Evolutionary conservation across 1,140 invertebrate species (phyloP).

Genomic region (Colletes gigas): DNA sequence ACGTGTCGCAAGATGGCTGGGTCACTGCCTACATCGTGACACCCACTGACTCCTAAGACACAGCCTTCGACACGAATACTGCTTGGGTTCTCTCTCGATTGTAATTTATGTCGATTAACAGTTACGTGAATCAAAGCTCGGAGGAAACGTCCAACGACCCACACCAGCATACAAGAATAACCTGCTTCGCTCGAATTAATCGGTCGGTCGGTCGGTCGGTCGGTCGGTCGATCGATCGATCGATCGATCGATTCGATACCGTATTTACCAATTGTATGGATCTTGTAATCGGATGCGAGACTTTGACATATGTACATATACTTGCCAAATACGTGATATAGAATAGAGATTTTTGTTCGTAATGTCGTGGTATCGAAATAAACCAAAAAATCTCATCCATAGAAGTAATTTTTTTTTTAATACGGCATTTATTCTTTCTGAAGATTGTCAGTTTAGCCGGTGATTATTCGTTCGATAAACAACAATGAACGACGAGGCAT

Average conservation of each 20-base stretch:
- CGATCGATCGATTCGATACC: neutral
- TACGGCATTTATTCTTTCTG: no score
- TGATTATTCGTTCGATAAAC: no score
- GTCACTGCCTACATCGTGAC: slow-evolving; percentile 72
- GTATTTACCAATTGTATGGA: neutral
- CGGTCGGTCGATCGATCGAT: no score
- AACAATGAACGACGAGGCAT: no score
- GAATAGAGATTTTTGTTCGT: no score
- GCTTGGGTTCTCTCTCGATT: slow-evolving; percentile 21
- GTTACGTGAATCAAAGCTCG: slow-evolving; percentile 38
- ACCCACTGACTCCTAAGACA: slow-evolving; percentile 58
- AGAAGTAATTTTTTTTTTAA: no score
- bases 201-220: no score
- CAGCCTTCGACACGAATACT: slow-evolving; percentile 39
- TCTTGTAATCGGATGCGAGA: neutral
- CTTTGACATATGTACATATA: no score
- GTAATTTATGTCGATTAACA: slow-evolving; percentile 65
- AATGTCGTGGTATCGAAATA: no score
- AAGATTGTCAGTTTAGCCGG: no score
- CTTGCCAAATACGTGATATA: no score
- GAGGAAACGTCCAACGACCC: neutral
- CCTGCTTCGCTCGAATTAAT: neutral
- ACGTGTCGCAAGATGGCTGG: slow-evolving; percentile 69
- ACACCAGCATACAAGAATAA: neutral
- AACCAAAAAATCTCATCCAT: no score